A percentile compares a stretch with the other conserved stretches of the same genome.
Conservation (phyloP, 2,888 invertebrate genomes). For the Athalia rosae region DNA sequence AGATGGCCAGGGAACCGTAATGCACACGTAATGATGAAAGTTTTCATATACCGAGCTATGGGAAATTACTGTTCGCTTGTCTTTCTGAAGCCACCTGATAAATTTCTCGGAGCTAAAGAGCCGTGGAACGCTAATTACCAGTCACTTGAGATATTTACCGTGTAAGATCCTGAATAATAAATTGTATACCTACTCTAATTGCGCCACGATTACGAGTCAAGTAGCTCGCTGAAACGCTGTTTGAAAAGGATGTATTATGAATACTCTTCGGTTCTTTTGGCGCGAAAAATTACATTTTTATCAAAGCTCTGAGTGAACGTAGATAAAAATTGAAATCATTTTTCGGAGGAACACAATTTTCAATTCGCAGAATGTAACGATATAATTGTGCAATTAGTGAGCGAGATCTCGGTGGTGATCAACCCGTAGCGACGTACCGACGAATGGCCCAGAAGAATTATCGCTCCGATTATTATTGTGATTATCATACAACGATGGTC, state of each 20-base stretch:
- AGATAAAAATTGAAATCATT: no score
- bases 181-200: neutral
- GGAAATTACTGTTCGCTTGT: slow-evolving; percentile 31
- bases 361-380: neutral
- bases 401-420: slow-evolving; percentile 7
- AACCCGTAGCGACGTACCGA: slow-evolving; percentile 11
- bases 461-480: slow-evolving; percentile 15
- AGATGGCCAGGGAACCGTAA: slow-evolving; percentile 35
- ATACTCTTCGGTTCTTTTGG: no score
- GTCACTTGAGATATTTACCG: slow-evolving; percentile 18
- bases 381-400: slow-evolving; percentile 12
- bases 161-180: neutral
- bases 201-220: no score
- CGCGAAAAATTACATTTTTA: no score
- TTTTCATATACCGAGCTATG: slow-evolving; percentile 39
- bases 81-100: slow-evolving; percentile 30
- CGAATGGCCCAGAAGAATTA: slow-evolving; percentile 17
- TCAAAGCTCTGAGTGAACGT: no score
- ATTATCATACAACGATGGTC: slow-evolving; percentile 15
- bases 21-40: slow-evolving; percentile 44
- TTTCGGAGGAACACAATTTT: no score
- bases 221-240: no score
- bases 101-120: slow-evolving; percentile 27
- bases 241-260: no score
- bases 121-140: slow-evolving; percentile 34